A percentile compares a stretch with the other conserved stretches of the same genome.
Evolutionary conservation across 2,797 vertebrate genomes (phyloP).

Genomic region (Chanos chanos): DNA sequence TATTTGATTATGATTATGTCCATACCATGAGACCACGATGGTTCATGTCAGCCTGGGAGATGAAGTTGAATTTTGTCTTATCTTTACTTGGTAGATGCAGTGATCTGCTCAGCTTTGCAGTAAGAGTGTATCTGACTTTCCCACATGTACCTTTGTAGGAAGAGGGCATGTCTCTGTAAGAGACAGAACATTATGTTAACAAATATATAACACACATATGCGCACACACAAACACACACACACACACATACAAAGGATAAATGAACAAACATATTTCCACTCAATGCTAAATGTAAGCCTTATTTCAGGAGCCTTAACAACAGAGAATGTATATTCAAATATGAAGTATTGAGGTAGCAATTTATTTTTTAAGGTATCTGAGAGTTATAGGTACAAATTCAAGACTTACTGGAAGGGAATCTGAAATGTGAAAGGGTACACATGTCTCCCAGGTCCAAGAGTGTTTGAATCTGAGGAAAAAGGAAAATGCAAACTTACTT

Average conservation of each 20-base stretch:
- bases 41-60: conserved; percentile 55
- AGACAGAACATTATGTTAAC: neutral
- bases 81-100: conserved; percentile 49
- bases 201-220: too few relatives aligned
- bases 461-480: conserved; percentile 43
- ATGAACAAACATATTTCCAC: too few relatives aligned
- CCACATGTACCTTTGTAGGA: conserved; percentile 53
- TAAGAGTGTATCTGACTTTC: conserved; percentile 56
- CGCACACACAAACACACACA: too few relatives aligned
- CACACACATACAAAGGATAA: too few relatives aligned
- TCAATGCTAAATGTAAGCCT: too few relatives aligned
- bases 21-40: conserved; percentile 56
- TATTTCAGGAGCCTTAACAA: too few relatives aligned
- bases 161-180: conserved; percentile 60
- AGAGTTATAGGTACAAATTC: neutral
- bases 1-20: neutral
- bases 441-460: conserved; percentile 55
- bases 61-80: conserved; percentile 56
- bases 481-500: too few relatives aligned
- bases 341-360: too few relatives aligned
- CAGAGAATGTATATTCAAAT: too few relatives aligned
- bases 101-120: conserved; percentile 58
- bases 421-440: conserved; percentile 59
- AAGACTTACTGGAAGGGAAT: conserved; percentile 59
- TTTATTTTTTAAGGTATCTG: neutral